These are phyloP conservation scores for Nymphalis c-album DNA, from an alignment of 2,888 invertebrate genomes.

Conservation along the genomic window DNA sequence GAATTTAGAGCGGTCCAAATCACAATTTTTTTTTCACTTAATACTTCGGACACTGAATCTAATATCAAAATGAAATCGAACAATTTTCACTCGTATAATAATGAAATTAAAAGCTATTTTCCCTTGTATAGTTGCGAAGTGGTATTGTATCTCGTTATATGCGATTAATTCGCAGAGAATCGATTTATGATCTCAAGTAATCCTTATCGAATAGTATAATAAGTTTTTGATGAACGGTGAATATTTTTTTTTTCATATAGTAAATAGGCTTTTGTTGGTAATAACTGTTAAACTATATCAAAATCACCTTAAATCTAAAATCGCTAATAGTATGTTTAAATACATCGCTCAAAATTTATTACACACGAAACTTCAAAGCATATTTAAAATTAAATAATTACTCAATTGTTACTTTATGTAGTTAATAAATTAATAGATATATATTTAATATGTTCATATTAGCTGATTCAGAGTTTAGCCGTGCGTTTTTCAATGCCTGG, in stretches of 20 bases:
- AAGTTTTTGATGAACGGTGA: conserved; percentile 21
- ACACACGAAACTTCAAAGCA: too few relatives aligned
- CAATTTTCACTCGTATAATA: conserved; percentile 1
- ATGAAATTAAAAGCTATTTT: conserved; percentile 6
- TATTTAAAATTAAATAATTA: too few relatives aligned
- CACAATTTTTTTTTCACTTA: conserved; percentile 5
- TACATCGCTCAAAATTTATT: too few relatives aligned
- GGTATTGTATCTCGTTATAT: conserved; percentile 30
- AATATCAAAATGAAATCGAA: background rate
- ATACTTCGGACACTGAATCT: background rate
- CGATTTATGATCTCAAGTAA: conserved; percentile 37
- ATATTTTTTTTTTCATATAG: background rate
- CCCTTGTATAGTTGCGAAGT: background rate
- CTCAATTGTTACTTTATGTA: too few relatives aligned
- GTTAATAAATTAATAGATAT: too few relatives aligned
- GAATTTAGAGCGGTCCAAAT: conserved; percentile 24
- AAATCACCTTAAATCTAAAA: too few relatives aligned
- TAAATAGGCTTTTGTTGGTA: background rate
- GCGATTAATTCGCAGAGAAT: conserved; percentile 34
- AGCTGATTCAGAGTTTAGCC: too few relatives aligned
- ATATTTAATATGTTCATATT: too few relatives aligned
- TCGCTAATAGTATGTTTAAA: too few relatives aligned
- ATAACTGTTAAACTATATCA: background rate
- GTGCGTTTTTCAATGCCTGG: too few relatives aligned
- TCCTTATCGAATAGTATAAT: conserved; percentile 34